A percentile compares a stretch with the other conserved stretches of the same genome.
Evolutionary conservation across 2,888 invertebrate genomes (phyloP).

Genomic region (Heliconius sara): DNA sequence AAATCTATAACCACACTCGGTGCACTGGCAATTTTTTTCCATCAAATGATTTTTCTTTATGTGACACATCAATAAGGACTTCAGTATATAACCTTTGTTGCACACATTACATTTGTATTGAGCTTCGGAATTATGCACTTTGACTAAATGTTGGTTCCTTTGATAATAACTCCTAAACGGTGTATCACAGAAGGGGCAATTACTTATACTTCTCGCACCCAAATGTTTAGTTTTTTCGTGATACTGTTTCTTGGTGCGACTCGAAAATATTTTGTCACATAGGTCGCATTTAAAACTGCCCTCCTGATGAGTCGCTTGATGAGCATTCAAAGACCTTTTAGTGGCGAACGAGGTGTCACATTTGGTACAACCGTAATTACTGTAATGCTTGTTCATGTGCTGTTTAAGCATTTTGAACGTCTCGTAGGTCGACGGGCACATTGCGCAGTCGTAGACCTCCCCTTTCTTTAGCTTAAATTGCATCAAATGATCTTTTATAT

Average conservation of each 20-base stretch:
- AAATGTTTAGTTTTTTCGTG: slow-evolving; percentile 73
- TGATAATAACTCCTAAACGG: slow-evolving; percentile 75
- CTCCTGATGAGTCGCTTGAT: slow-evolving; percentile 64
- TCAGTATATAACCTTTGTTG: slow-evolving; percentile 64
- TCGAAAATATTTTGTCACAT: slow-evolving; percentile 72
- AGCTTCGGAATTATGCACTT: slow-evolving; percentile 72
- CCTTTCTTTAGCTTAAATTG: slow-evolving; percentile 73
- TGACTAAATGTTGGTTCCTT: slow-evolving; percentile 72
- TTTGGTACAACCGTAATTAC: slow-evolving; percentile 64
- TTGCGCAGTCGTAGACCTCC: slow-evolving; percentile 66
- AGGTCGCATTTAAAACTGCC: slow-evolving; percentile 72
- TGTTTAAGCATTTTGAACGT: slow-evolving; percentile 77
- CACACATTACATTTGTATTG: slow-evolving; percentile 77
- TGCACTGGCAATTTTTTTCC: slow-evolving; percentile 77
- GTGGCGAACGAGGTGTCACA: slow-evolving; percentile 70
- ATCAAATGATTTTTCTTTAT: slow-evolving; percentile 78
- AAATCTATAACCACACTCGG: slow-evolving; percentile 78
- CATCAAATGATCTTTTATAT: slow-evolving; percentile 71
- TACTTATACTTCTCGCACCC: slow-evolving; percentile 69
- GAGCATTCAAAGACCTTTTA: slow-evolving; percentile 65
- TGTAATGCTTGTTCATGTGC: slow-evolving; percentile 76
- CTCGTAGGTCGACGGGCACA: slow-evolving; percentile 70
- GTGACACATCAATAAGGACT: slow-evolving; percentile 72
- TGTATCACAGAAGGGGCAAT: slow-evolving; percentile 71
- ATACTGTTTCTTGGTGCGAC: slow-evolving; percentile 65